Conservation (phyloP, 2,888 invertebrate species). For the Eristalis intricaria region DNA sequence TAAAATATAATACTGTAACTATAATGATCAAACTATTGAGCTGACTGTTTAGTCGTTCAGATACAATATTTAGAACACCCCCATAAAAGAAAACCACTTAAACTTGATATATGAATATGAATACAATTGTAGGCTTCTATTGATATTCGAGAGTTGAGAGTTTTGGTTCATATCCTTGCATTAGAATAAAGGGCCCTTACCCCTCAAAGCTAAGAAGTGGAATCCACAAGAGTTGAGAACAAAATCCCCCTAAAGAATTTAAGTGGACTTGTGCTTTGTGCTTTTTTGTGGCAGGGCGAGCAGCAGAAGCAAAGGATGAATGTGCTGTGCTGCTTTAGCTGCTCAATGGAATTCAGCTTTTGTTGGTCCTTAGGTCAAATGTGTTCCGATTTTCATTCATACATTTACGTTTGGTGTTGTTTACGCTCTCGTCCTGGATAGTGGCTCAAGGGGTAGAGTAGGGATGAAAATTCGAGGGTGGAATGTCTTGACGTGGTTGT, state of each 20-base stretch:
- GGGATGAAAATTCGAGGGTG: not conserved
- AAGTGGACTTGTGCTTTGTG: slow-evolving; percentile 38
- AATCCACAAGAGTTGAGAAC: not conserved
- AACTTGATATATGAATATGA: not conserved
- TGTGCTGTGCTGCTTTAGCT: slow-evolving; percentile 12
- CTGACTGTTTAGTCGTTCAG: not conserved
- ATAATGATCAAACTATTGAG: not conserved
- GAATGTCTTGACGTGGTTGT: not conserved
- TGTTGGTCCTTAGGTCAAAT: slow-evolving; percentile 1
- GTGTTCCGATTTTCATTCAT: slow-evolving; percentile 36
- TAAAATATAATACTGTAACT: too few relatives aligned
- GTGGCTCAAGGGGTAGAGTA: not conserved
- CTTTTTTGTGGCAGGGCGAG: slow-evolving; percentile 11
- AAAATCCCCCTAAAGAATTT: not conserved
- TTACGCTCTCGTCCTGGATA: not conserved
- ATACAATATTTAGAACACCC: too few relatives aligned
- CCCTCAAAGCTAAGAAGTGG: slow-evolving; percentile 40
- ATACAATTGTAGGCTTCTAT: not conserved
- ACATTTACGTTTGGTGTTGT: slow-evolving; percentile 14
- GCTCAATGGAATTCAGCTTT: slow-evolving; percentile 15
- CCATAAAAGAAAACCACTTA: not conserved
- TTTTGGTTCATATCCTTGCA: not conserved
- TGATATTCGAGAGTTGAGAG: too few relatives aligned
- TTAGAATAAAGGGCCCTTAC: slow-evolving; percentile 12
- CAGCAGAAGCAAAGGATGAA: not conserved